These are phyloP conservation scores for Pedionomus torquatus DNA, from an alignment of 2,113 vertebrate genomes.

Conservation along the genomic window DNA sequence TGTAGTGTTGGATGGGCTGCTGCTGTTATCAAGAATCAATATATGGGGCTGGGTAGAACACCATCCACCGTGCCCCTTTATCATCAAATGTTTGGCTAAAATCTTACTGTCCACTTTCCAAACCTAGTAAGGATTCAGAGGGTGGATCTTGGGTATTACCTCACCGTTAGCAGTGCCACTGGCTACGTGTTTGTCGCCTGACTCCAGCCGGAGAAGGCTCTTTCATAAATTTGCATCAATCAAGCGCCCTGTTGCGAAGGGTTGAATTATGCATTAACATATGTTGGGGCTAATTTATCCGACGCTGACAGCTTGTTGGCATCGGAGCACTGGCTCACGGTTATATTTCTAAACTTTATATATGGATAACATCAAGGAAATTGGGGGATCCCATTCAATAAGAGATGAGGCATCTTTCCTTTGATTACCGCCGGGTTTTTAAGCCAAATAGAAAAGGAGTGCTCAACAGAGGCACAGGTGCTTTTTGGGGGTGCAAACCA, in stretches of 20 bases:
- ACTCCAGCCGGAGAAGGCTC: slow-evolving; percentile 38
- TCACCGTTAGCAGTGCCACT: not conserved
- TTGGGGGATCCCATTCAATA: not conserved
- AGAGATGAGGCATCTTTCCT: not conserved
- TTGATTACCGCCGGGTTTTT: not conserved
- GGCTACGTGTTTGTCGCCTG: slow-evolving; percentile 21
- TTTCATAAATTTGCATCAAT: slow-evolving; percentile 74
- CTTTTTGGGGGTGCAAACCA: no score
- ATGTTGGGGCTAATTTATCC: slow-evolving; percentile 75
- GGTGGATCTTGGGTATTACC: not conserved
- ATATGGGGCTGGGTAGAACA: accelerated
- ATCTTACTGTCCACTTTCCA: no score
- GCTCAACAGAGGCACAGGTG: accelerated
- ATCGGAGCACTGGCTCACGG: slow-evolving; percentile 28
- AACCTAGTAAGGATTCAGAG: no score
- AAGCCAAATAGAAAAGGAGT: not conserved
- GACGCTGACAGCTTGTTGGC: slow-evolving; percentile 63
- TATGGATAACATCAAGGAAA: slow-evolving; percentile 43
- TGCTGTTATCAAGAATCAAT: not conserved
- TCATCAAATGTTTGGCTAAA: accelerated
- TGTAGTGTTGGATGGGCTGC: not conserved
- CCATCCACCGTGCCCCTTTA: not conserved
- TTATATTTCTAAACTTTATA: slow-evolving; percentile 55
- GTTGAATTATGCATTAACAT: slow-evolving; percentile 80
- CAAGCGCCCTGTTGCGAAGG: slow-evolving; percentile 45